Evolutionary conservation across 2,113 vertebrate genomes (phyloP).

Genomic region (Macrotus californicus): DNA sequence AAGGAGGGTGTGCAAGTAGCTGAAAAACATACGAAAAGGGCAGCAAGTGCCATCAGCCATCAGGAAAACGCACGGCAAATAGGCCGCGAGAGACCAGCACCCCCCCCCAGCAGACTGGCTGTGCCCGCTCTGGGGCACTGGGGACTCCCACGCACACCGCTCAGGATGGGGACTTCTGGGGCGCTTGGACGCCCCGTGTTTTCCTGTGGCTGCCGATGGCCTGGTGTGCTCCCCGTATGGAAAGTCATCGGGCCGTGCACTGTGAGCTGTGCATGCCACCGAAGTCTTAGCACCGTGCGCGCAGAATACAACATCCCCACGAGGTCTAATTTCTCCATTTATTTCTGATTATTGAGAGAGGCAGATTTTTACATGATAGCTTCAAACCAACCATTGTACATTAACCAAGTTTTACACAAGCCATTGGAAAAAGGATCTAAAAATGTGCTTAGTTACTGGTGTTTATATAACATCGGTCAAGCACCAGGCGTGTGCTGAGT

Average conservation of each 20-base stretch:
- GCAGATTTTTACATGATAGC: constrained; percentile 77
- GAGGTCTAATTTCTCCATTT: constrained; percentile 70
- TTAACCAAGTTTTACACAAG: constrained; percentile 74
- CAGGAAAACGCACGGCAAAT: not conserved
- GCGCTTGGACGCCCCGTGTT: accelerated
- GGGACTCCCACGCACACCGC: accelerated
- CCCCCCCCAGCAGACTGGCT: not conserved
- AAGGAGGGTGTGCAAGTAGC: not conserved
- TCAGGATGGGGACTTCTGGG: too few relatives aligned
- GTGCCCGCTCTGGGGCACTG: not conserved
- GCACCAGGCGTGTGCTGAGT: constrained; percentile 64
- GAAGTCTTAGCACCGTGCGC: not conserved
- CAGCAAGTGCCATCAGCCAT: not conserved
- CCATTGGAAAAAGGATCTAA: constrained; percentile 72
- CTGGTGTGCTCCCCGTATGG: not conserved
- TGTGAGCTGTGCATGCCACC: not conserved
- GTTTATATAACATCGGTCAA: constrained; percentile 63
- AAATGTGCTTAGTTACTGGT: constrained; percentile 65
- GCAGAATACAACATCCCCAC: not conserved
- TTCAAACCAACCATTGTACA: constrained; percentile 76
- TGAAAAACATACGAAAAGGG: not conserved
- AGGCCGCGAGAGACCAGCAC: not conserved
- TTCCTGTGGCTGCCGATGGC: not conserved
- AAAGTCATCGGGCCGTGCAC: not conserved
- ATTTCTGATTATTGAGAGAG: constrained; percentile 78